Evolutionary conservation across 2,888 invertebrate species (phyloP), one percentile per base, ranked within the genome.

Genomic region (Melanophora roralis): DNA sequence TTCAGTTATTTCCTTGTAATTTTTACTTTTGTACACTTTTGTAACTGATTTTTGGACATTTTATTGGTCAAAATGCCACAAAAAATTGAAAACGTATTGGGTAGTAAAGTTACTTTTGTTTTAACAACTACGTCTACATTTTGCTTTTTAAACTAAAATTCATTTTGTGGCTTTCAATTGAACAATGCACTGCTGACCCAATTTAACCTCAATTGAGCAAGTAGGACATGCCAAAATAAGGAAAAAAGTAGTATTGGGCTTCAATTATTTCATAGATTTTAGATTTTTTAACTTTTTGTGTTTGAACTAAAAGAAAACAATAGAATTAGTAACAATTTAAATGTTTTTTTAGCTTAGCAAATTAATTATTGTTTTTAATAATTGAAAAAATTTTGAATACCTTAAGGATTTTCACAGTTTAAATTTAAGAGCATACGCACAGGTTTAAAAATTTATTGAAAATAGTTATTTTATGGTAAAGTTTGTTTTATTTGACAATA

Each of bases 141-240:
- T 60, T 57, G n/a, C n/a, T 45, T 9, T 62, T 55, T 55, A 74
- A 62, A 68, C 53, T 76, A 47, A 69, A 76, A 69, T 34, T 76
- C 68, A 76, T 69, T 64, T 69, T 76, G 75, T 55, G 68, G 75
- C 47, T 69, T 69, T 47, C 47, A 62, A 40, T 76, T 68, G 53
- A 69, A 76, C 62, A 68, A 60, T 69, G 69, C 55, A 34, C 60
- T 53, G 47, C 75, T 62, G 75, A 68, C 68, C 75, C 62, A 55
- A 62, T 55, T 36, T 9, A 68, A 75, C 60, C 75, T 69, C 68
- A 76, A 69, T 62, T 4, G 68, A 19, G 23, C 32, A 67, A 38
- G 74, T 65, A 65, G 45, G 9, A 71, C 40, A 55, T 2, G 16
- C 16, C 6, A 51, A 51, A 23, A 51, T 11, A n/a, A 16, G 27